Evolutionary conservation across 2,113 vertebrate genomes (phyloP).

Genomic region (Tupaia tana): DNA sequence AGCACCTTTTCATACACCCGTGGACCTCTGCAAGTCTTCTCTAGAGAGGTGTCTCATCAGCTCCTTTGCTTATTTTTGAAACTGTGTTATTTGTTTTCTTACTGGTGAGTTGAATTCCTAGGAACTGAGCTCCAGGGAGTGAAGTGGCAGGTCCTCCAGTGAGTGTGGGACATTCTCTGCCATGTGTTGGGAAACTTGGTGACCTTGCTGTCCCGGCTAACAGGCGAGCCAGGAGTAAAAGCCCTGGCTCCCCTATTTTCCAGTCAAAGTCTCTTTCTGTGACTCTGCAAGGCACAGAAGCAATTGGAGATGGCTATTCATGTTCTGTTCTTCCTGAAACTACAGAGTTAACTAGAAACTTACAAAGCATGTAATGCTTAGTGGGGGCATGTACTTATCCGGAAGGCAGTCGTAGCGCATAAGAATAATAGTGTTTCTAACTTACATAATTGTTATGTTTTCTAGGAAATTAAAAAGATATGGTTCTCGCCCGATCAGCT

Average conservation of each 20-base stretch:
- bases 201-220: rapidly evolving
- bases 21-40: background rate
- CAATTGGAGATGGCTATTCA: no score
- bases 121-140: background rate
- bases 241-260: background rate
- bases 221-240: background rate
- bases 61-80: background rate
- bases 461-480: slow-evolving; percentile 71
- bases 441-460: background rate
- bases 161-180: background rate
- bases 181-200: rapidly evolving
- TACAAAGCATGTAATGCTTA: rapidly evolving
- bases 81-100: background rate
- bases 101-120: background rate
- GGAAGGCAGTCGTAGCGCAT: background rate
- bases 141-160: rapidly evolving
- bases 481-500: slow-evolving; percentile 48
- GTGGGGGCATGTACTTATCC: rapidly evolving
- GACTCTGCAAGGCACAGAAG: background rate
- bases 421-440: background rate
- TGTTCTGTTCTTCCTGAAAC: background rate
- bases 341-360: no score
- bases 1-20: background rate
- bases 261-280: background rate
- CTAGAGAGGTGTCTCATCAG: background rate